Evolutionary conservation across 2,888 invertebrate species (phyloP), one percentile per base, ranked within the genome.

Genomic region (Lycophotia porphyrea): DNA sequence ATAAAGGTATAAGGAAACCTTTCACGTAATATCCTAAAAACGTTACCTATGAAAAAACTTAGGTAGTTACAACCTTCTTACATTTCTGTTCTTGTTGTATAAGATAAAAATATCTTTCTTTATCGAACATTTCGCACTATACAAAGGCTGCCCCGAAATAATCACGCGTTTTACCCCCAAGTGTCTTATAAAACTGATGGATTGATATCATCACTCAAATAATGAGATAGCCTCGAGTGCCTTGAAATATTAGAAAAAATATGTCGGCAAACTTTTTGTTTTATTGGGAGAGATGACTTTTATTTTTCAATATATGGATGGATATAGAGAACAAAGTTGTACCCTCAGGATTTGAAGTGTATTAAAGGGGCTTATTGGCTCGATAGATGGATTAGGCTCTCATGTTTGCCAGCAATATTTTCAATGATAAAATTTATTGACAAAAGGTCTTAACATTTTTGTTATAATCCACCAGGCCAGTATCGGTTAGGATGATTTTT

Each of bases 191-290:
- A 77, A 76, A 74, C 84, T 86, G 86, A 87, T 84, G 73, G 84
- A 87, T 86, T 84, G 86, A 75, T 81, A 84, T 78, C 82, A 82
- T 87, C 86, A 65, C 82, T 86, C 84, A 87, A 73, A 73, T 77
- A 80, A 78, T 74, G 71, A 78, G 74, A 78, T 73, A 76, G 75
- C 74, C 74, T 64, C 74, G 39, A 79, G 76, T 65, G 74, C 70
- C 65, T 74, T 69, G 71, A 73, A 72, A 80, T 79, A 75, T 84
- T 74, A 80, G 72, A 82, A 80, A 84, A 82, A 85, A 76, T 58
- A 78, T 78, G 55, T 68, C 75, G 49, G 69, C 27, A 55, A 55
- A 75, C 61, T 77, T 74, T 78, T 15, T 55, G 64, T 75, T 85
- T 88, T 82, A 84, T 82, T 80, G 52, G 44, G 34, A 78, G 66